Evolutionary conservation across 2,113 vertebrate species (phyloP).

Genomic region (Nothoprocta perdicaria): DNA sequence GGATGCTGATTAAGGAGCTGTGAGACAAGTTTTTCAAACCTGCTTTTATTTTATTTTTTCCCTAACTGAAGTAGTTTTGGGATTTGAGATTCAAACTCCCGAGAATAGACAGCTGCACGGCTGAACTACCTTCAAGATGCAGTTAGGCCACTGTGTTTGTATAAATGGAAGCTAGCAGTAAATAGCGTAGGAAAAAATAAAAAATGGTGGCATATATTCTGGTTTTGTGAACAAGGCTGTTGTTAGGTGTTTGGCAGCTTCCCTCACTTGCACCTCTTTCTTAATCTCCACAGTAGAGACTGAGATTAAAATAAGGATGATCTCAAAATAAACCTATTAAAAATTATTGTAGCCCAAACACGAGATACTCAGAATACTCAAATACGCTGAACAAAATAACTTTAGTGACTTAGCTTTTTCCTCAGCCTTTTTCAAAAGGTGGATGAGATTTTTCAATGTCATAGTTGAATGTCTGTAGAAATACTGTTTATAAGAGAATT

Average conservation of each 20-base stretch:
- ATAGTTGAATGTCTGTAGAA: background rate
- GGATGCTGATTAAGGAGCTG: background rate
- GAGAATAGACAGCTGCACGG: background rate
- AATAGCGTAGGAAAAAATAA: background rate
- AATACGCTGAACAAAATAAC: background rate
- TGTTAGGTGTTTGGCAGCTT: background rate
- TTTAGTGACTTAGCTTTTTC: background rate
- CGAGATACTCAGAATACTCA: background rate
- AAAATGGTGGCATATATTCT: conserved; percentile 2
- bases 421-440: background rate
- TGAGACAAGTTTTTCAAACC: background rate
- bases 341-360: background rate
- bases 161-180: background rate
- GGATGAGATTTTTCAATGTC: background rate
- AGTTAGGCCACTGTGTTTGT: background rate
- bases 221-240: background rate
- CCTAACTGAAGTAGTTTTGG: background rate
- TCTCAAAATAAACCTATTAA: background rate
- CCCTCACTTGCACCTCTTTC: background rate
- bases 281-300: background rate
- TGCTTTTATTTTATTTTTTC: too few species aligned
- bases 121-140: background rate
- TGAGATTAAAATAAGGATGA: background rate
- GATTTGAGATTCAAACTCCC: background rate
- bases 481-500: background rate